Percentiles rank a stretch among this genome's conserved stretches.
phyloP scores from a whole-genome alignment of 1,140 invertebrate species.

The Pissodes strobi region DNA sequence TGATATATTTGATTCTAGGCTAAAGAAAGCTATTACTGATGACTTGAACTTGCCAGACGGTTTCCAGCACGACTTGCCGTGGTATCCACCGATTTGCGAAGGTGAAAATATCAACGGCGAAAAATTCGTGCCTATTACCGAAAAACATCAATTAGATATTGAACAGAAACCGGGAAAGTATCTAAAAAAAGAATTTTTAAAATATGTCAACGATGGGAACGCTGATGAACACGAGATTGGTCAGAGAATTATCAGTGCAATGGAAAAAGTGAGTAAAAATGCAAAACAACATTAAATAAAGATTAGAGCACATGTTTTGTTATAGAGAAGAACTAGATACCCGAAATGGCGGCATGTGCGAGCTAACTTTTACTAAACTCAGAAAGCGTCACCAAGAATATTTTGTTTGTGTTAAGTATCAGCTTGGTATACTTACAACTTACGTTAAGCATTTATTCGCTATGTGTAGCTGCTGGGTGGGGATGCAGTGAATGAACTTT shows the following conservation, averaged over 20 bases:
- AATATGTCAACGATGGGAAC: conserved; percentile 62
- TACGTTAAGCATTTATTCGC: no score
- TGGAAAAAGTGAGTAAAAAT: conserved; percentile 65
- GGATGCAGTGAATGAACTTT: no score
- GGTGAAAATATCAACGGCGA: conserved; percentile 53
- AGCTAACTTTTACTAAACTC: no score
- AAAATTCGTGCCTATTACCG: conserved; percentile 54
- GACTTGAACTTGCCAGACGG: conserved; percentile 64
- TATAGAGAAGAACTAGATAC: no score
- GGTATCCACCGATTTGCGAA: conserved; percentile 74
- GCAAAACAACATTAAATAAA: background rate
- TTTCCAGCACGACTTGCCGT: conserved; percentile 71
- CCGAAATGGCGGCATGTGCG: no score
- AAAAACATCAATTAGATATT: conserved; percentile 41
- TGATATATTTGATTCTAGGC: no score
- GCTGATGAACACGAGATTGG: conserved; percentile 71
- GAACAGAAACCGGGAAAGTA: conserved; percentile 45
- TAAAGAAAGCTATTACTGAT: conserved; percentile 60
- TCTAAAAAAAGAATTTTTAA: conserved; percentile 58
- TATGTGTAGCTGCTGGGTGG: no score
- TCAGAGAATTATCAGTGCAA: conserved; percentile 72
- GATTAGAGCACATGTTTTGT: no score
- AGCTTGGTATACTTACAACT: no score
- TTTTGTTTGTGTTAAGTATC: no score
- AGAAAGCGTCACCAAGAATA: no score